phyloP scores from a whole-genome alignment of 1,140 invertebrate genomes.

The Caenorhabditis briggsae region DNA sequence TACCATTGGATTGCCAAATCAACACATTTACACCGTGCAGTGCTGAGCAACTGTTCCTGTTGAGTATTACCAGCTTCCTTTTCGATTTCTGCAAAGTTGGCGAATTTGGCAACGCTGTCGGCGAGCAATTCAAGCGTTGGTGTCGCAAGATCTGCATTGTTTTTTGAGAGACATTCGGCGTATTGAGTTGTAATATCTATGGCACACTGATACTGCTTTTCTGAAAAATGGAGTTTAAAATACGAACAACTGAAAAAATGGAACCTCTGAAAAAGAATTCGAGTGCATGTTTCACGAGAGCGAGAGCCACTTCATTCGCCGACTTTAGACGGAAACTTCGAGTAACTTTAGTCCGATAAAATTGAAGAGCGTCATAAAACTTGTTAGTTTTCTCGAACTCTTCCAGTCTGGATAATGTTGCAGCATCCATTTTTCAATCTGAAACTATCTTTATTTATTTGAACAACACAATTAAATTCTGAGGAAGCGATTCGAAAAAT shows the following conservation, averaged over 20 bases:
- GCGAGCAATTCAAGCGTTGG: neutral
- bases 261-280: constrained; percentile 39
- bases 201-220: constrained; percentile 38
- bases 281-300: neutral
- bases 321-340: constrained; percentile 7
- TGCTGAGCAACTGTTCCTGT: constrained; percentile 24
- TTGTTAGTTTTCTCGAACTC: constrained; percentile 23
- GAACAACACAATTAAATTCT: too few relatives aligned
- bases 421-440: neutral
- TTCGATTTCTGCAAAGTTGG: constrained; percentile 31
- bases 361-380: constrained; percentile 41
- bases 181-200: constrained; percentile 37
- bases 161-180: constrained; percentile 33
- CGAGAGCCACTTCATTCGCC: constrained; percentile 8
- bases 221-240: neutral
- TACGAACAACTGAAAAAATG: neutral
- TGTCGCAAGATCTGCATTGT: neutral
- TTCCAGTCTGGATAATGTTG: neutral
- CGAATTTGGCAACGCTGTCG: constrained; percentile 21
- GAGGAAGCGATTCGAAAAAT: too few relatives aligned
- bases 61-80: constrained; percentile 4
- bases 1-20: constrained; percentile 50
- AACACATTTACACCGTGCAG: constrained; percentile 42
- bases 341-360: constrained; percentile 32
- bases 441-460: neutral